phyloP scores from a whole-genome alignment of 2,888 invertebrate species.

The Chrysolina haemoptera region DNA sequence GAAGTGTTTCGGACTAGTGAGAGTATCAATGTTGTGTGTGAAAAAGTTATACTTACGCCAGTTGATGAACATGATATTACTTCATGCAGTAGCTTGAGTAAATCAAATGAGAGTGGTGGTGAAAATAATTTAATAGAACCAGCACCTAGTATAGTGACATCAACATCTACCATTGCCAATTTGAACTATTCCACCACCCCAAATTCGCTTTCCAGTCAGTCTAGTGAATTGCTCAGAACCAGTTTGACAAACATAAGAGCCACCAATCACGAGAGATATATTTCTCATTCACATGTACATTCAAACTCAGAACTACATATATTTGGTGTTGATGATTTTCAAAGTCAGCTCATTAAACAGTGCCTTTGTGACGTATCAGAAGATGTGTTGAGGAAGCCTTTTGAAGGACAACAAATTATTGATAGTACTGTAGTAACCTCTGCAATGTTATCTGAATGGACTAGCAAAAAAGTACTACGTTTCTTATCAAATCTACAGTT shows the following conservation, averaged over 20 bases:
- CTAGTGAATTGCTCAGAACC: background rate
- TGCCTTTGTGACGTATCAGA: slow-evolving; percentile 86
- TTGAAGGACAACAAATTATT: slow-evolving; percentile 75
- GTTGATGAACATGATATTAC: slow-evolving; percentile 46
- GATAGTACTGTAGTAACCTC: slow-evolving; percentile 71
- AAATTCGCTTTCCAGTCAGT: slow-evolving; percentile 2
- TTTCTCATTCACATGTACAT: background rate
- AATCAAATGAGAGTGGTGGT: slow-evolving; percentile 41
- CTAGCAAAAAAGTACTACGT: slow-evolving; percentile 79
- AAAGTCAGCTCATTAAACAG: slow-evolving; percentile 80
- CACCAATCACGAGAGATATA: slow-evolving; percentile 32
- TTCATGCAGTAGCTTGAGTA: slow-evolving; percentile 36
- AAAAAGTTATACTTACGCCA: slow-evolving; percentile 37
- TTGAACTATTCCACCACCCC: background rate
- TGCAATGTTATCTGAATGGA: slow-evolving; percentile 76
- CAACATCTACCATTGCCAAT: slow-evolving; percentile 15
- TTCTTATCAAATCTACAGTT: slow-evolving; percentile 88
- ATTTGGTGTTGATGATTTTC: slow-evolving; percentile 71
- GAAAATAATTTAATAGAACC: slow-evolving; percentile 57
- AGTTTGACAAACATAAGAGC: slow-evolving; percentile 10
- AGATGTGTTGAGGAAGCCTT: slow-evolving; percentile 79
- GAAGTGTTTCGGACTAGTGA: slow-evolving; percentile 56
- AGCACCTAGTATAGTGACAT: slow-evolving; percentile 57
- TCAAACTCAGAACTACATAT: slow-evolving; percentile 33
- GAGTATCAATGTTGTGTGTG: slow-evolving; percentile 52